Evolutionary conservation across 2,888 invertebrate genomes (phyloP), one percentile per base, ranked within the genome.

Genomic region (Xanthorhoe spadicearia): DNA sequence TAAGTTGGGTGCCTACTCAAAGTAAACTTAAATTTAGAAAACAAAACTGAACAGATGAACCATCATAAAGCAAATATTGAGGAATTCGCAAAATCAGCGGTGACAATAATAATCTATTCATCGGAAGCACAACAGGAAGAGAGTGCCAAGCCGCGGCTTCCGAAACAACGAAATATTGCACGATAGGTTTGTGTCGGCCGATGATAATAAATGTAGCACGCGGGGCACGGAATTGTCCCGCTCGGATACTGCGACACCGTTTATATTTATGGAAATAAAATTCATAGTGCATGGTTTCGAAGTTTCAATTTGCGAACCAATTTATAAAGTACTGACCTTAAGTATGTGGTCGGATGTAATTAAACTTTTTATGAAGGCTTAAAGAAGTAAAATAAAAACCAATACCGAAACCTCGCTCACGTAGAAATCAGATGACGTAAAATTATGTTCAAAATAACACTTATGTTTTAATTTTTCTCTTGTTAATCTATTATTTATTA

Each of bases 101-200:
- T 43, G 43, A 57, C 57, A 66, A 61, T 23, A 50, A 61, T 61
- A 66, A 54, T 50, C 28, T 66, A 62, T 60, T 66, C 54, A 66
- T 61, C 23, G 53, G 17, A 58, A 58, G 32, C 57, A 57, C 52
- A 54, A 58, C 61, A 62, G 66, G 62, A 55, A 62, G 51, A 54
- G 61, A 49, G 57, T 66, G 65, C 63, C 64, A 62, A 64, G 63
- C 66, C 61, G 51, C 55, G 65, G 66, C 54, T 70, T 70, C 68
- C 68, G 65, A 69, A 68, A 64, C 64, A 50, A 65, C 66, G 62
- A 57, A 61, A 67, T 67, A 69, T 53, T 61, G 59, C 43, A 52
- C 43, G 56, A 61, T 61, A 48, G 63, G 69, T 55, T 57, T 56
- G 51, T 56, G 61, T 69, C 56, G 67, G 54, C 56, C 55, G 17